Base-by-base conservation (phyloP, 2,888 invertebrate genomes). In the Limnephilus marmoratus region DNA sequence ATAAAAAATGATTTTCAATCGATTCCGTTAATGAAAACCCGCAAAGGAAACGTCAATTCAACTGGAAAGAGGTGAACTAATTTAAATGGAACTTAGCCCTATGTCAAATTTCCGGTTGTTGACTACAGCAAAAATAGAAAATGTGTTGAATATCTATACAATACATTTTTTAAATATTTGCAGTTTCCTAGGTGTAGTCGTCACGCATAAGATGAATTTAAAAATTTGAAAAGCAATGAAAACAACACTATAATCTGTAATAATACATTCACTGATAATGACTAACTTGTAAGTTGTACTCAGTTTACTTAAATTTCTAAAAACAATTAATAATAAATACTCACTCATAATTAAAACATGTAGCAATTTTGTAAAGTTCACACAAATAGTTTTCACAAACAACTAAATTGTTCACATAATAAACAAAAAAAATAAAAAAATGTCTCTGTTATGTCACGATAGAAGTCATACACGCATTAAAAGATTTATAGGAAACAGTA, bases 391-490 rank as follows among this genome's bases (percentile, higher is more conserved):
- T 68, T 24, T 5, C 68, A 68, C 68, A 68, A 24, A 68, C 68
- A 68, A n/a, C 68, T 68, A n/a, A 68, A 68, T 68, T n/a, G 68
- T 68, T n/a, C 68, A 68, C 68, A 68, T n/a, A 68, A 68, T 68
- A 3, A 68, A 68, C 68, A 68, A 24, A 53, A 18, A 53, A 53
- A 4, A n/a, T 1, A 1, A 18, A 68, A 7, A 18, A 68, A 68
- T 68, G 68, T 68, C 24, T 41, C 0, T 68, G 15, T 15, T 68
- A 13, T 53, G 24, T 68, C 53, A 68, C 53, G 53, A 18, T 24
- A 1, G 18, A 68, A 68, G 18, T 68, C 24, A 24, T 68, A 7
- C 68, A 11, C 68, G 24, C 68, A n/a, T n/a, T n/a, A 4, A 68
- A 68, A n/a, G 9, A 9, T 9, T 68, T 1, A 9, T 9, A 68